Percentiles rank a stretch among this genome's conserved stretches.
Evolutionary conservation across 35 echinoderm and acorn worm genomes (phyloP).

Genomic region (Apostichopus californicus): DNA sequence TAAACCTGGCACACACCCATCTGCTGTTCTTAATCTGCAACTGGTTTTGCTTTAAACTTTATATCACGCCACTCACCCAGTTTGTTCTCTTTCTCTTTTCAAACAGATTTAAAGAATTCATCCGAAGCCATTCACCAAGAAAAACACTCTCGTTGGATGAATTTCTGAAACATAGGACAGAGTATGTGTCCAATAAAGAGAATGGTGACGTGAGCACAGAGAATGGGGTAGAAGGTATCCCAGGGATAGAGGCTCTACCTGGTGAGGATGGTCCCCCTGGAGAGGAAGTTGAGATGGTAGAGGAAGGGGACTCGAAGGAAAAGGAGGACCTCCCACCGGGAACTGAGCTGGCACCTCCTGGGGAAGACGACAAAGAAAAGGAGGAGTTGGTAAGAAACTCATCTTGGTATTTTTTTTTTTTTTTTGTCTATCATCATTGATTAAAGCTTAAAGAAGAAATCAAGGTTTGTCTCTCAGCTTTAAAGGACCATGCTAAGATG

Average conservation of each 20-base stretch:
- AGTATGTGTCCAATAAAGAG: conserved; percentile 51
- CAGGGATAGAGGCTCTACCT: conserved; percentile 68
- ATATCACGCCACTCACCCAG: background rate
- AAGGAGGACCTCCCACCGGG: background rate
- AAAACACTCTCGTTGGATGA: conserved; percentile 81
- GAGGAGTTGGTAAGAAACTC: conserved; percentile 15
- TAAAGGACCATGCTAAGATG: too few species aligned
- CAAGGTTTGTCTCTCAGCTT: too few species aligned
- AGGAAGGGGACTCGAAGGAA: background rate
- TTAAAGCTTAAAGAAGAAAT: too few species aligned
- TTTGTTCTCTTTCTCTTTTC: background rate
- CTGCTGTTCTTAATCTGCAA: too few species aligned
- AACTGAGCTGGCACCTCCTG: conserved; percentile 43
- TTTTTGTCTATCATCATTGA: background rate
- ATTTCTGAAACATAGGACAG: conserved; percentile 75
- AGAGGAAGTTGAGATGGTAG: conserved; percentile 1
- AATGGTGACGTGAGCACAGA: conserved; percentile 53
- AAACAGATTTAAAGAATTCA: conserved; percentile 82
- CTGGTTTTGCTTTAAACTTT: too few species aligned
- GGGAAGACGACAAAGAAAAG: conserved; percentile 55
- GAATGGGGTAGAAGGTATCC: conserved; percentile 46
- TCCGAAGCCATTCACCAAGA: conserved; percentile 71
- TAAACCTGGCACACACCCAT: too few species aligned
- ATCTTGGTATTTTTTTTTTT: background rate
- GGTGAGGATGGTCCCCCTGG: conserved; percentile 59